Evolutionary conservation across 1,140 invertebrate genomes (phyloP), one percentile per base, ranked within the genome.

Genomic region (Neotoxoptera formosana): DNA sequence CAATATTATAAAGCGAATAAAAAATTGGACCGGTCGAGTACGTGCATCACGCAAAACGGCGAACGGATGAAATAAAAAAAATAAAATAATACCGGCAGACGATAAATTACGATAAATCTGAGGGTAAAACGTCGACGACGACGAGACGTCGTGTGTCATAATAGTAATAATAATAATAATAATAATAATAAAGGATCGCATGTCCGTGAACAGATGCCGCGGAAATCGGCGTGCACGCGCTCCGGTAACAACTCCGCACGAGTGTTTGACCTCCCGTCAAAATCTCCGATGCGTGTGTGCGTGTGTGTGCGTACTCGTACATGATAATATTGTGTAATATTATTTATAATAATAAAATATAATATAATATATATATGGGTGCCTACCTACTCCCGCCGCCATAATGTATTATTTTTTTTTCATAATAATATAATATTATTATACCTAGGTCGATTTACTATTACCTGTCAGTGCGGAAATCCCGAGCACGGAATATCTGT

Each of bases 201-300:
- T 91, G 90, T 91, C 90, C 67, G 90, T 91, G 36, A 91, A 81
- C 90, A 91, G 90, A 91, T 81, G 90, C 67, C 90, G 34, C 90
- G 67, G 90, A 91, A 91, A 91, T 47, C 60, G 90, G n/a, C 60
- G 90, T 91, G 90, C 90, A 91, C 90, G 90, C 90, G 90, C 90
- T 45, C 34, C 51, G 89, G 48, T 51, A 20, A 14, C 36, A 67
- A 60, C 14, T 53, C 53, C 41, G 51, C 53, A 48, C 60, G 67
- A 91, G 45, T 76, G 45, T 76, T 34, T 91, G 60, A 91, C 90
- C 90, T 91, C 41, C 60, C 60, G 25, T 91, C 60, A 81, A 91
- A 91, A 88, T 30, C 86, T 48, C 86, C 67, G 3, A 30, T 25
- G n/a, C 36, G 30, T 11, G 48, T 67, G 25, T 30, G 56, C 30